Evolutionary conservation across 2,888 invertebrate species (phyloP), one percentile per base, ranked within the genome.

Genomic region (Dioctria linearis): DNA sequence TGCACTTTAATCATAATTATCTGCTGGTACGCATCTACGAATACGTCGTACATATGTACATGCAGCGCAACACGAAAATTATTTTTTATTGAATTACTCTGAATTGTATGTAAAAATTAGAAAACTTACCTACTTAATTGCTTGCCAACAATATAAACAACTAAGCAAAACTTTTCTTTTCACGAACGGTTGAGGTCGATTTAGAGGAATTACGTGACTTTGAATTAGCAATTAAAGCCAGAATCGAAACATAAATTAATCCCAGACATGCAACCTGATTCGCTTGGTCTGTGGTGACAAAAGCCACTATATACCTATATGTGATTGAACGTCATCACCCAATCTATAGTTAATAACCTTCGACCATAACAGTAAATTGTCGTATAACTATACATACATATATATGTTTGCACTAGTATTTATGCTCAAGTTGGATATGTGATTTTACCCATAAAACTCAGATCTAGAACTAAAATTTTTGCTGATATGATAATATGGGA

Each of bases 331-430:
- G 5, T 25, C 25, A 25, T 25, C 54, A 4, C 3, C 54, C 1
- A n/a, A 54, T 25, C 13, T 25, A 8, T 6, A n/a, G 67, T 67
- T 49, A 67, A 67, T 40, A 43, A 67, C 67, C 67, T 67, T 67
- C 67, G 13, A 25, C 46, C 67, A 67, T 67, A 49, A 67, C 25
- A 67, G 67, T 46, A 40, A 66, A 67, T 25, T 25, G 25, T 25
- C 25, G 25, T 25, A 25, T 25, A 25, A 25, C 25, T 25, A 25
- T 25, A 25, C 25, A 25, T 25, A 25, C 25, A 25, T 25, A 25
- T 25, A 25, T 54, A 54, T 67, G 67, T 67, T n/a, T 25, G 25
- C 25, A 25, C 25, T 25, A 25, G 25, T 25, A 67, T 49, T 25
- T 67, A 67, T 43, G 67, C 13, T 46, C 46, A 37, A 67, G 46